Evolutionary conservation across 2,113 vertebrate genomes (phyloP).

Genomic region (Chaetodon trifascialis): DNA sequence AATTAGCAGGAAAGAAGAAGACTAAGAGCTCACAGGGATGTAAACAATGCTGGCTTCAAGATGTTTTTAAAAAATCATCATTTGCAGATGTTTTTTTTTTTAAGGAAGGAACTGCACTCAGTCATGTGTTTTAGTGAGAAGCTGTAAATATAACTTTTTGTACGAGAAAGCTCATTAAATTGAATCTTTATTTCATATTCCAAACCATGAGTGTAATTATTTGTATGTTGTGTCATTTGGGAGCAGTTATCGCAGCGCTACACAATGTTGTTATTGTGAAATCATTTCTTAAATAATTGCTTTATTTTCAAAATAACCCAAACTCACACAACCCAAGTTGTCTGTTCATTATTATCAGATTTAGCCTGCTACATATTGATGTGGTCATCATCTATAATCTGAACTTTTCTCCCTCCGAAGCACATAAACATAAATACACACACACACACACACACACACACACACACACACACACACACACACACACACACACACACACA

Average conservation of each 20-base stretch:
- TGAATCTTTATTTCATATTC: not conserved
- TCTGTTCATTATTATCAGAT: not conserved
- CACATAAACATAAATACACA: conserved; percentile 9
- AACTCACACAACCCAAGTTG: not conserved
- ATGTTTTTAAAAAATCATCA: too few species aligned
- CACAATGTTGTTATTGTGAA: not conserved
- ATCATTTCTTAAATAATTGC: not conserved
- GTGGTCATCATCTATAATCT: not conserved
- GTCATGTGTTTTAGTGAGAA: not conserved
- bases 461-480: too few species aligned
- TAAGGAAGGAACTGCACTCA: too few species aligned
- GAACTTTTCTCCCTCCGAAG: not conserved
- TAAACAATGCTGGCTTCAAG: not conserved
- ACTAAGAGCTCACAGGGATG: not conserved
- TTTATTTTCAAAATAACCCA: not conserved
- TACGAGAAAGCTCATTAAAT: not conserved
- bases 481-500: not conserved
- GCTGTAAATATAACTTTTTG: not conserved
- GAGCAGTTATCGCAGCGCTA: not conserved
- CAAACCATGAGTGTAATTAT: not conserved
- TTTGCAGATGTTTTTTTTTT: too few species aligned
- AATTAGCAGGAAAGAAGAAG: too few species aligned
- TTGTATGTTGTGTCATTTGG: not conserved
- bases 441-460: not conserved
- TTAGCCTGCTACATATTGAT: not conserved